A percentile compares a stretch with the other conserved stretches of the same genome.
phyloP scores from a whole-genome alignment of 2,797 vertebrate species.

The Enteromius anoplus region DNA sequence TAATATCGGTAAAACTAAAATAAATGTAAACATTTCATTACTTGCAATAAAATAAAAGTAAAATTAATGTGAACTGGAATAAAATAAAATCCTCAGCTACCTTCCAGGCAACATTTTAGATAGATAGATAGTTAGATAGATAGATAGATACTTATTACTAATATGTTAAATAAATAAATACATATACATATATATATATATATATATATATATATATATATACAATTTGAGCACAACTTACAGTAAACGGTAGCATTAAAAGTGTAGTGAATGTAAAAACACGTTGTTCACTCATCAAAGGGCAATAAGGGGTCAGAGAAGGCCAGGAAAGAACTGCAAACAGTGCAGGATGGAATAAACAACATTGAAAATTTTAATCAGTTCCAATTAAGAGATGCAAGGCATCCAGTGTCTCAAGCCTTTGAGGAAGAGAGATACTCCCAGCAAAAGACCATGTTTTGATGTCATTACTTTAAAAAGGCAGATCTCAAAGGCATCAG shows the following conservation, averaged over 20 bases:
- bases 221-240: background rate
- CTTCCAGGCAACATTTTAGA: background rate
- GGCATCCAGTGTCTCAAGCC: background rate
- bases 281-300: background rate
- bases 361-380: conserved; percentile 29
- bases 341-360: background rate
- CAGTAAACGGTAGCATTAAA: background rate
- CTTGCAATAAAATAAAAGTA: background rate
- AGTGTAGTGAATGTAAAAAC: background rate
- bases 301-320: background rate
- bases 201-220: no score
- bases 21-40: background rate
- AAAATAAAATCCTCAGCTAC: background rate
- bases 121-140: no score
- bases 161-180: no score
- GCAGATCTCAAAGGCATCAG: conserved; percentile 32
- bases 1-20: background rate
- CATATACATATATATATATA: no score
- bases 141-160: no score
- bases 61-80: background rate
- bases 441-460: conserved; percentile 31
- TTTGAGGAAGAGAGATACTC: conserved; percentile 35
- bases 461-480: conserved; percentile 40
- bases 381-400: conserved; percentile 27
- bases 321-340: background rate